Base-by-base conservation (phyloP, 2,113 vertebrate genomes). In the Tetrao urogallus region DNA sequence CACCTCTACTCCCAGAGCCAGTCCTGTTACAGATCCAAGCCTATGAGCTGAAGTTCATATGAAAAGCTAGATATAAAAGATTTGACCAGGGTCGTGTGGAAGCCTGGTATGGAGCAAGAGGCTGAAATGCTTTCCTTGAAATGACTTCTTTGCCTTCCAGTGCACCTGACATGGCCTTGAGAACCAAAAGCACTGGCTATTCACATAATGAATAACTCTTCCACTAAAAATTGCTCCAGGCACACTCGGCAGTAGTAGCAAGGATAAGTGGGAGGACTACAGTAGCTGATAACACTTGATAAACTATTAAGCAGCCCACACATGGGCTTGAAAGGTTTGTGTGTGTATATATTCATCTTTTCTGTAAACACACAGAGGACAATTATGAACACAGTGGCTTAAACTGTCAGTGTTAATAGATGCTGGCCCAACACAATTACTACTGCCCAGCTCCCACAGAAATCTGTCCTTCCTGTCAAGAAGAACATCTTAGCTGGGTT, bases 241-340 rank as follows among this genome's bases (percentile, higher is more conserved):
- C 65, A 71, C 32, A 24, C 7, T 74, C 9, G 1, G 64, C 78
- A 85, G 79, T 22, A 38, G 42, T 48, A 89, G 8, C 38, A 88
- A 77, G 75, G 28, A 21, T 66, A 88, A 71, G 91, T 80, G 95
- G 95, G 94, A 96, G 91, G 78, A 83, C 89, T 76, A 82, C 77
- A 71, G 18, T 54, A 85, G 34, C 74, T 86, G 84, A 93, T 92
- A 93, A 85, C 75, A 89, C 34, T 93, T 83, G 75, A 87, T 92
- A 91, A 95, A 83, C 89, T 86, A 97, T 95, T 97, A 95, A 86
- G 82, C 90, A 92, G 79, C 95, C 94, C 85, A 94, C 94, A 92
- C 43, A 80, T 52, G 36, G 50, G 52, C 88, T 85, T 81, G 79
- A 86, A 94, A 91, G 76, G 67, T 91, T 89, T 95, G 69, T 74